Percentiles rank a stretch among this genome's conserved stretches.
These are phyloP conservation scores for Hydrozoanthus tunicans DNA, from an alignment of 64 coral and sea anemone genomes.

Conservation along the genomic window DNA sequence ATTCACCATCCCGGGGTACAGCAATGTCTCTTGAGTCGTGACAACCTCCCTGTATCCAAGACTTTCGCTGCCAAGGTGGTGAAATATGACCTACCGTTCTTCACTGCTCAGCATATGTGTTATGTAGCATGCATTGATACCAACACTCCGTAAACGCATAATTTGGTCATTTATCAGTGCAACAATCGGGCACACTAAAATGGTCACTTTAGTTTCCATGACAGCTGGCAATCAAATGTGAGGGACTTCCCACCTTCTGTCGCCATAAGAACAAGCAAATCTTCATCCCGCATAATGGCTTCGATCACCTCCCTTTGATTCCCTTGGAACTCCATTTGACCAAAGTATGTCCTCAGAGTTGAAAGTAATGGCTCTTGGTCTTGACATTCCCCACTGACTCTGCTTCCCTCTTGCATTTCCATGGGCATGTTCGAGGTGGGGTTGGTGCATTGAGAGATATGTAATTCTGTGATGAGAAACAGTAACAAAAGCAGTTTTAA, in stretches of 20 bases:
- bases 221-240: conserved; percentile 31
- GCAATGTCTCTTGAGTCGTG: conserved; percentile 39
- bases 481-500: no score
- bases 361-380: background rate
- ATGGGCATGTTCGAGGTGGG: background rate
- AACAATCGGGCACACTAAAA: conserved; percentile 45
- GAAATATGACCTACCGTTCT: conserved; percentile 14
- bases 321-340: background rate
- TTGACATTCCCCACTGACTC: background rate
- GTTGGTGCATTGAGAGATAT: background rate
- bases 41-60: conserved; percentile 33
- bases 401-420: background rate
- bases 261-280: conserved; percentile 52
- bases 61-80: conserved; percentile 18
- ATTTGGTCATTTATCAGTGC: conserved; percentile 61
- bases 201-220: conserved; percentile 3
- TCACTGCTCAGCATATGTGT: conserved; percentile 35
- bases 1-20: conserved; percentile 3
- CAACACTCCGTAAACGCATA: background rate
- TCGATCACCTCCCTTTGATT: conserved; percentile 29
- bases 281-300: conserved; percentile 2
- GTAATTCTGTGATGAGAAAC: background rate
- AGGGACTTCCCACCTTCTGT: conserved; percentile 59
- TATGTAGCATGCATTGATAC: conserved; percentile 31
- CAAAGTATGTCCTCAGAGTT: conserved; percentile 27